Percentiles rank a stretch among this genome's conserved stretches.
Evolutionary conservation across 1,140 invertebrate genomes (phyloP).

Genomic region (Eciton burchellii): DNA sequence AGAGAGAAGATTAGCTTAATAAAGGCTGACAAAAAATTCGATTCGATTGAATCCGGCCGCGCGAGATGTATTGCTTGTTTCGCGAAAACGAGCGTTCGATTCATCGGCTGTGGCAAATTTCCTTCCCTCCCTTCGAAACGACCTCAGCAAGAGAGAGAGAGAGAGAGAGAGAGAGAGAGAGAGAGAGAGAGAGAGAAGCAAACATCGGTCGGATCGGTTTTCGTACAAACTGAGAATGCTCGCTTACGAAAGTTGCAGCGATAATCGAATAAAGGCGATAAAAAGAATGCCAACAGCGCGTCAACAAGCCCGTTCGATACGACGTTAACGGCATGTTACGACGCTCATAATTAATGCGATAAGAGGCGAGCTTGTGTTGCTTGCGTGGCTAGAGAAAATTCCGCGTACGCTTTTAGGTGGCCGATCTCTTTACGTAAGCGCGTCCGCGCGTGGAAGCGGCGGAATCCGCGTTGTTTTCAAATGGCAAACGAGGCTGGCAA

Average conservation of each 20-base stretch:
- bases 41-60: too few species aligned
- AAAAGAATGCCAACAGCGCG: constrained; percentile 24
- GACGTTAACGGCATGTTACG: constrained; percentile 13
- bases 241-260: constrained; percentile 47
- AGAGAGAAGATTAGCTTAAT: neutral
- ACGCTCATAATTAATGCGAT: constrained; percentile 47
- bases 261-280: constrained; percentile 53
- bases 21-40: neutral
- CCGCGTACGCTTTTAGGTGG: constrained; percentile 22
- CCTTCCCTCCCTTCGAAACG: neutral
- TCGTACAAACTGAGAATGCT: constrained; percentile 41
- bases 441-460: constrained; percentile 2
- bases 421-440: constrained; percentile 40
- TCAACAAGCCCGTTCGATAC: constrained; percentile 40
- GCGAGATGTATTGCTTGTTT: too few species aligned
- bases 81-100: too few species aligned
- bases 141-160: too few species aligned
- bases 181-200: neutral
- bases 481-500: too few species aligned
- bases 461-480: too few species aligned
- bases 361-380: constrained; percentile 12
- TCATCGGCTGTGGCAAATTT: too few species aligned
- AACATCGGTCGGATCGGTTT: constrained; percentile 28
- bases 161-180: too few species aligned
- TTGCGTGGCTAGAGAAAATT: constrained; percentile 41